phyloP scores from a whole-genome alignment of 2,113 vertebrate genomes.

The Pygoscelis adeliae region DNA sequence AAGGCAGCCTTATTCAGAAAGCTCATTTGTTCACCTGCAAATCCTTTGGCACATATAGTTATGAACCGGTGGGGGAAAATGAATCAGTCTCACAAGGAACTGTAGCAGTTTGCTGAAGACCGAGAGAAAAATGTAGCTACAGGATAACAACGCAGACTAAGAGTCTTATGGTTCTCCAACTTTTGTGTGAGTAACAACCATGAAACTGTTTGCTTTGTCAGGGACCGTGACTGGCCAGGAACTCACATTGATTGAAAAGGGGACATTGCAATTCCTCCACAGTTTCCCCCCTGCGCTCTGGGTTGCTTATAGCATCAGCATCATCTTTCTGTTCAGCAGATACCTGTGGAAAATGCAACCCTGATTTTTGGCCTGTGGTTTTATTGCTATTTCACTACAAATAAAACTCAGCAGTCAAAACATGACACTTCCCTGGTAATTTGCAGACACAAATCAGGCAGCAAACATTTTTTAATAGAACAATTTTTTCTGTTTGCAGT shows the following conservation, averaged over 20 bases:
- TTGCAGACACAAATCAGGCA: not conserved
- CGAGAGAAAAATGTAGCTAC: not conserved
- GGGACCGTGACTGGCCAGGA: fast-evolving
- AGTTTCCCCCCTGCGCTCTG: not conserved
- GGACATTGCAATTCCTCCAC: not conserved
- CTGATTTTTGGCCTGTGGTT: not conserved
- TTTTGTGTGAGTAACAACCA: not conserved
- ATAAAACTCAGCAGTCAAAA: not conserved
- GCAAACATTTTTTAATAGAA: not conserved
- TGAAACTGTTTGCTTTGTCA: not conserved
- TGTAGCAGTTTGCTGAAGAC: not conserved
- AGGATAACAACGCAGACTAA: not conserved
- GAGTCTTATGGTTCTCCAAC: fast-evolving
- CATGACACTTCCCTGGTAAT: not conserved
- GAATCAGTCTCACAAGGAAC: not conserved
- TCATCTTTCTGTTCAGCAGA: not conserved
- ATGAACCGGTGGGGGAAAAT: not conserved
- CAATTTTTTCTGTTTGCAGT: not conserved
- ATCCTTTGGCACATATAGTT: not conserved
- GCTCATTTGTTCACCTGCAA: not conserved
- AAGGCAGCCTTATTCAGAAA: not conserved
- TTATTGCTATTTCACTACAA: not conserved
- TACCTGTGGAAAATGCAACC: not conserved
- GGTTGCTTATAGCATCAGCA: not conserved
- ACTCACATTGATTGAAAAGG: not conserved